A percentile compares a stretch with the other conserved stretches of the same genome.
These are phyloP conservation scores for Periphyllus acericola DNA, from an alignment of 2,888 invertebrate species.

Conservation along the genomic window DNA sequence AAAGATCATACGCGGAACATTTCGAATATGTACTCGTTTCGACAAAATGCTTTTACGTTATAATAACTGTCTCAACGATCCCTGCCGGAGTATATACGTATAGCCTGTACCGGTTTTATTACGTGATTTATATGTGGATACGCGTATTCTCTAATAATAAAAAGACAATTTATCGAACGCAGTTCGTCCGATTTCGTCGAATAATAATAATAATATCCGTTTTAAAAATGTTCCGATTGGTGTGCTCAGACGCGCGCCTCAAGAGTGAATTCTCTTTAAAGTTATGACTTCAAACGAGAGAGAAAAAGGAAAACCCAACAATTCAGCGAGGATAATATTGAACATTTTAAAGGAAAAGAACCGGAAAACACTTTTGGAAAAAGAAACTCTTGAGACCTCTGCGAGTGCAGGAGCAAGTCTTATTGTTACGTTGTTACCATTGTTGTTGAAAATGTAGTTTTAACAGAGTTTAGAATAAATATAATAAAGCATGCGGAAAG, in stretches of 20 bases:
- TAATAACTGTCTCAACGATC: not conserved
- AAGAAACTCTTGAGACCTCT: not conserved
- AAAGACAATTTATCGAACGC: not conserved
- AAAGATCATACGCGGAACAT: not conserved
- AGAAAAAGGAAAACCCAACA: not conserved
- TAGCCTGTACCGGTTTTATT: not conserved
- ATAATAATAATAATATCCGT: not conserved
- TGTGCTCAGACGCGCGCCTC: too few relatives aligned
- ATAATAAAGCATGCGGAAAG: not conserved
- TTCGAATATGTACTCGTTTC: not conserved
- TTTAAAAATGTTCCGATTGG: not conserved
- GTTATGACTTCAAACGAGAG: not conserved
- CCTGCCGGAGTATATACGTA: not conserved
- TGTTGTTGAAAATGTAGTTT: conserved; percentile 34
- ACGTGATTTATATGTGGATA: too few relatives aligned
- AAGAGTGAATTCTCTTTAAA: not conserved
- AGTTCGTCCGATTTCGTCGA: not conserved
- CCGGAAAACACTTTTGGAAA: not conserved
- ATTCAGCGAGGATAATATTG: conserved; percentile 15
- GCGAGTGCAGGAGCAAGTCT: not conserved
- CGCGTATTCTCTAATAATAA: not conserved
- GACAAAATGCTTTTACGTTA: not conserved
- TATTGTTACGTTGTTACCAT: not conserved
- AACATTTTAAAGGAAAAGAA: not conserved
- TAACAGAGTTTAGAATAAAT: not conserved